Conservation (phyloP, 2,113 vertebrate species). For the Panthera uncia region DNA sequence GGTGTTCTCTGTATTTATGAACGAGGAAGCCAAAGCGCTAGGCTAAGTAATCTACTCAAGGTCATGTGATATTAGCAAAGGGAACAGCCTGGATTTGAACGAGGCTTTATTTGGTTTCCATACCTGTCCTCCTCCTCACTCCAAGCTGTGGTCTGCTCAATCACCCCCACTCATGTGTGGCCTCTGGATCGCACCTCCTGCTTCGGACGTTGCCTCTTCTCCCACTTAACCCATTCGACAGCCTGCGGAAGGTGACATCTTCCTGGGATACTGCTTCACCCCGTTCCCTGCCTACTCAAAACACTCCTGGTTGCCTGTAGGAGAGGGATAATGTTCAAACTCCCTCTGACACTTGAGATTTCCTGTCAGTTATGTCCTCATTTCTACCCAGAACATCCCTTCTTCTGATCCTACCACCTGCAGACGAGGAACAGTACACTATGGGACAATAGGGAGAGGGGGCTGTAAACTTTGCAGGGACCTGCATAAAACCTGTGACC, state of each 20-base stretch:
- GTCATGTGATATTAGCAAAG: background rate
- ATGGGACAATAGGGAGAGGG: background rate
- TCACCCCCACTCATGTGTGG: background rate
- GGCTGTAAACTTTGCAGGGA: background rate
- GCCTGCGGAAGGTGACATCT: background rate
- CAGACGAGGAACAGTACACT: rapidly evolving
- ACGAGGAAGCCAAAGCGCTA: background rate
- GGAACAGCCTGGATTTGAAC: background rate
- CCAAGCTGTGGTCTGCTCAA: background rate
- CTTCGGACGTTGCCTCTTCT: no score
- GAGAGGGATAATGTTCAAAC: background rate
- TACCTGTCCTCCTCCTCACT: background rate
- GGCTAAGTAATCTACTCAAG: background rate
- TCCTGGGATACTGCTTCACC: background rate
- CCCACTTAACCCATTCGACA: background rate
- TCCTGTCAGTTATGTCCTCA: background rate
- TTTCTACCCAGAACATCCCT: background rate
- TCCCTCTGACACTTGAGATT: background rate
- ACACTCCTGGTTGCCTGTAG: background rate
- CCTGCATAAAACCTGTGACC: background rate
- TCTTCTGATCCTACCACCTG: rapidly evolving
- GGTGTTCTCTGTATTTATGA: background rate
- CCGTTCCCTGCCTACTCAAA: background rate
- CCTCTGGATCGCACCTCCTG: background rate
- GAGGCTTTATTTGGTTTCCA: background rate